Evolutionary conservation across 2,113 vertebrate species (phyloP), one percentile per base, ranked within the genome.

Genomic region (Dipodomys spectabilis): DNA sequence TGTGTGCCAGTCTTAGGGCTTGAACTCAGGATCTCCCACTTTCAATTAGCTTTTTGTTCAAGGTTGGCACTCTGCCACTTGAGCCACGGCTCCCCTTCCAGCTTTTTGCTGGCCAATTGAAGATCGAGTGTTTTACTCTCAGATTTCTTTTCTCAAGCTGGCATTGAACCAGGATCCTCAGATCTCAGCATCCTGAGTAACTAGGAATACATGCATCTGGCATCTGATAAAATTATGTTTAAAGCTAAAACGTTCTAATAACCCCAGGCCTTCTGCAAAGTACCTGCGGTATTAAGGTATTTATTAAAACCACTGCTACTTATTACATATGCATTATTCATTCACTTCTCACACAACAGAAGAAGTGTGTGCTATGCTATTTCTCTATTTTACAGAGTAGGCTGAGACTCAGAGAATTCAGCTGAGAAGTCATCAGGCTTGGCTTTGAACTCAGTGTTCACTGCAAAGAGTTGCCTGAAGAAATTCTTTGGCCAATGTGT

Each of bases 221-320:
- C 49, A 49, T 12, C 49, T 49, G 49, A 49, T 49, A 49, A 49
- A 49, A 49, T 49, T 12, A 9, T 10, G 8, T 49, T 49, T 11
- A 49, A 49, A 49, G 49, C 49, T 90, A 35, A 79, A 81, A 78
- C 88, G 86, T 95, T 90, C 93, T 91, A 25, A 69, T 80, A 94
- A 79, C 82, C 27, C 86, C n/a, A 2, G 28, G 49, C 30, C 32
- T 10, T 89, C 32, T 88, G 85, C 35, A 91, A 94, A 90, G 82
- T 87, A 83, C 44, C 27, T 93, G 93, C 39, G 39, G 35, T 49
- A 93, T 62, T 39, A 94, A 79, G 12, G 15, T 88, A 7, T 79
- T 94, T 94, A 88, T 95, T 94, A 83, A 93, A 95, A 94, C 13
- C 27, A 88, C n/a, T 88, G 73, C 6, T 94, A 86, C 69, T 44